Conservation (phyloP, 1,140 invertebrate genomes). For the Bombus difficillimus region DNA sequence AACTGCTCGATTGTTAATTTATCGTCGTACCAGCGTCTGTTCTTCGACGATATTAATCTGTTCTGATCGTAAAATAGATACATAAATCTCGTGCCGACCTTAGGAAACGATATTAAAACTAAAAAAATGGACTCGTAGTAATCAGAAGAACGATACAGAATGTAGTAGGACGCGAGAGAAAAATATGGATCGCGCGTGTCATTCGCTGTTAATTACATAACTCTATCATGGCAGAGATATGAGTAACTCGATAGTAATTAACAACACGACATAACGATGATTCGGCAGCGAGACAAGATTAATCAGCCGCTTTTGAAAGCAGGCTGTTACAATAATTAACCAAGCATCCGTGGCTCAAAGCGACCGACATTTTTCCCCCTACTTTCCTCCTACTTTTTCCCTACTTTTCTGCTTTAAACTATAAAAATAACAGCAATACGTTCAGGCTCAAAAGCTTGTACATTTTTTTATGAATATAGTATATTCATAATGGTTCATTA, state of each 20-base stretch:
- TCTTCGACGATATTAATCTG: neutral
- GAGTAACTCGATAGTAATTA: neutral
- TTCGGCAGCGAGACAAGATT: neutral
- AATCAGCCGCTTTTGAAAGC: neutral
- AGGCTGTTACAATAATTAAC: slow-evolving; percentile 13
- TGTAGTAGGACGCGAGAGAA: too few species aligned
- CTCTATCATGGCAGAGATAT: neutral
- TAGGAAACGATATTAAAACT: neutral
- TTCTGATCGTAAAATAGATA: neutral
- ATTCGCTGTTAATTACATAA: neutral
- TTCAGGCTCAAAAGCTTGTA: too few species aligned
- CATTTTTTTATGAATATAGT: too few species aligned
- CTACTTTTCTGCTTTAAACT: neutral
- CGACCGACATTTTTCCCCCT: neutral
- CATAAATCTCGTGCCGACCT: neutral
- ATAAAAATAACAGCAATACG: too few species aligned
- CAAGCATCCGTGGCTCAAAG: neutral
- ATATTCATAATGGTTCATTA: too few species aligned
- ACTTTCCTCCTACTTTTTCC: neutral
- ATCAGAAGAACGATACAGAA: neutral
- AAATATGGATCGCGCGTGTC: neutral
- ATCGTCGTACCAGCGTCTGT: neutral
- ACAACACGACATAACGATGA: neutral
- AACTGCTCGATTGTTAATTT: slow-evolving; percentile 2
- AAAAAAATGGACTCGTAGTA: neutral